Evolutionary conservation across 2,888 invertebrate species (phyloP), one percentile per base, ranked within the genome.

Genomic region (Candidula unifasciata): DNA sequence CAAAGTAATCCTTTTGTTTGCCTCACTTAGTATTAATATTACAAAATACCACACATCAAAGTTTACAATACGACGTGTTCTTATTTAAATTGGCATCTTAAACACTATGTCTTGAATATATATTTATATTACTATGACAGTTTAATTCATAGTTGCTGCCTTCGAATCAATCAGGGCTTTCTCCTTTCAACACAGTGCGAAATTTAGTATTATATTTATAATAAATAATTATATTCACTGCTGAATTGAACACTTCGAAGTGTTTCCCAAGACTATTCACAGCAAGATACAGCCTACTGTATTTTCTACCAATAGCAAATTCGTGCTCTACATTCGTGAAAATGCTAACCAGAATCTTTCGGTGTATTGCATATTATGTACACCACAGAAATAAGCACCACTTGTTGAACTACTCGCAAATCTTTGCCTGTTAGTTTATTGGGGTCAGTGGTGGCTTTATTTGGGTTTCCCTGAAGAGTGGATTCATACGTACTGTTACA

Each of bases 181-280:
- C n/a, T 68, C n/a, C 66, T 8, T 1, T n/a, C 8, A 73, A 35
- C 35, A n/a, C 24, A 8, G 27, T 80, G 3, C 69, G 21, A 69
- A 80, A 80, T 37, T 68, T 80, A 16, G 80, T 30, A 30, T 80
- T 80, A 30, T 68, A 80, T 13, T 8, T 68, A 33, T 68, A 80
- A 44, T 80, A 80, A 13, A 80, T 69, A 16, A 80, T 10, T 8
- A 35, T 44, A 44, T 68, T 80, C 13, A 80, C 18, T 13, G 60
- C 18, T 13, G 68, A 33, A 30, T 80, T 80, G 18, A 80, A 68
- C 3, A 24, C 24, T 27, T 80, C 60, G 27, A 35, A 80, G 35
- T 66, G 68, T 27, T 69, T 44, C 16, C 57, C 24, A 3, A 68
- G 3, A 8, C 44, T 21, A 18, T 60, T n/a, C 2, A 44, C 52